Evolutionary conservation across 2,888 invertebrate species (phyloP), one percentile per base, ranked within the genome.

Genomic region (Mayetiola destructor): DNA sequence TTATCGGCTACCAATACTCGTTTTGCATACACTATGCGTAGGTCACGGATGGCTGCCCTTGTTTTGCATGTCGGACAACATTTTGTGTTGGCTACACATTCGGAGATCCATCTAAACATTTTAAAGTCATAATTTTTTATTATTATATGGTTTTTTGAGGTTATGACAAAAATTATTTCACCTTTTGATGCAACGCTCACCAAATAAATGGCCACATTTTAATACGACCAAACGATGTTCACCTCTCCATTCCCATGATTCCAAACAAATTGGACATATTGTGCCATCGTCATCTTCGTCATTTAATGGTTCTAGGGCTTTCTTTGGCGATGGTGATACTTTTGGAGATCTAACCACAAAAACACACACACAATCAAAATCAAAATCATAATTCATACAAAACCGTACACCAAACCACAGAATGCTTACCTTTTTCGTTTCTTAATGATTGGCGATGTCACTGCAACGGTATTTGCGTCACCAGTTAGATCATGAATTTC

Each of bases 181-280:
- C 35, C 81, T 76, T 56, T 78, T 73, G 9, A 92, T 83, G 67
- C 95, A 95, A 18, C 77, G 76, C 1, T 80, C 73, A 0, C 96
- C 96, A 70, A 93, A 96, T 8, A 95, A 71, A 72, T 96, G 96
- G 0, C 96, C 96, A 70, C 96, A 96, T 66, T 83, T 84, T 9
- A 96, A 72, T 0, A 89, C 83, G n/a, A 85, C 85, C 2, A 95
- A 73, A 56, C 93, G 77, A 69, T 96, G 96, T 0, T 79, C 80
- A 0, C 94, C 95, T 0, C 84, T 80, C 67, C 84, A 89, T 3
- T 85, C 87, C 89, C 92, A 95, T 2, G 78, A 72, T 57, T 94
- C 94, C 61, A 92, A 76, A 67, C 95, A 95, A 61, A 95, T 93
- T 0, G 91, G 81, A 64, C 95, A 95, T 0, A 78, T 77, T 64